Conservation (phyloP, 2,888 invertebrate species). For the Odontomyia ornata region DNA sequence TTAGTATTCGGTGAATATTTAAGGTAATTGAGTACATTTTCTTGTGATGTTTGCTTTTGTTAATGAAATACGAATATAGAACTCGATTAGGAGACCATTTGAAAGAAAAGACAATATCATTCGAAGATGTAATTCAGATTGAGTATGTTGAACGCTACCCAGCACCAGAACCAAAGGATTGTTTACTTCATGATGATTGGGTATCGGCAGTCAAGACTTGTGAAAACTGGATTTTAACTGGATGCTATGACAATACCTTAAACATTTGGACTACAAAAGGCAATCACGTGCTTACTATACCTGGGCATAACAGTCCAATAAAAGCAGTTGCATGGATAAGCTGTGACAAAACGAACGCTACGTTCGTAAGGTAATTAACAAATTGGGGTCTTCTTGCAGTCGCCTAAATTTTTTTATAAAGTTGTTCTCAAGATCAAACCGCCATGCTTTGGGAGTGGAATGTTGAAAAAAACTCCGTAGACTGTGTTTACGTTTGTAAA, state of each 20-base stretch:
- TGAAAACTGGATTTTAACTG: constrained; percentile 84
- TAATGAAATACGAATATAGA: too few species aligned
- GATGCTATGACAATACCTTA: constrained; percentile 92
- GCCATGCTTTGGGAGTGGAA: constrained; percentile 91
- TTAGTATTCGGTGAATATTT: constrained; percentile 85
- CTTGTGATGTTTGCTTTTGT: too few species aligned
- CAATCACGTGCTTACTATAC: constrained; percentile 82
- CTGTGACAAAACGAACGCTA: constrained; percentile 70
- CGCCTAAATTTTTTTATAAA: constrained; percentile 56
- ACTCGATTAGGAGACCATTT: constrained; percentile 75
- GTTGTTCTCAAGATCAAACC: constrained; percentile 92
- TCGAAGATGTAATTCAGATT: constrained; percentile 85
- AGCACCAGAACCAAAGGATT: constrained; percentile 91
- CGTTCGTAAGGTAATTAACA: constrained; percentile 72
- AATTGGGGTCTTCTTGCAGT: background rate
- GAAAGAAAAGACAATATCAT: constrained; percentile 76
- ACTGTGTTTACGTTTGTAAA: constrained; percentile 81
- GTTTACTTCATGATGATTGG: constrained; percentile 97
- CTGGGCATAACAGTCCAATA: constrained; percentile 86
- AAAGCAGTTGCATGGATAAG: constrained; percentile 90
- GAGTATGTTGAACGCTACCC: constrained; percentile 93
- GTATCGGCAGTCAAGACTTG: constrained; percentile 84
- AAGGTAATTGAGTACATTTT: constrained; percentile 62
- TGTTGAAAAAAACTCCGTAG: constrained; percentile 75
- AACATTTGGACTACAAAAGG: constrained; percentile 91